Conservation (phyloP, 2,113 vertebrate species). For the Scophthalmus maximus region DNA sequence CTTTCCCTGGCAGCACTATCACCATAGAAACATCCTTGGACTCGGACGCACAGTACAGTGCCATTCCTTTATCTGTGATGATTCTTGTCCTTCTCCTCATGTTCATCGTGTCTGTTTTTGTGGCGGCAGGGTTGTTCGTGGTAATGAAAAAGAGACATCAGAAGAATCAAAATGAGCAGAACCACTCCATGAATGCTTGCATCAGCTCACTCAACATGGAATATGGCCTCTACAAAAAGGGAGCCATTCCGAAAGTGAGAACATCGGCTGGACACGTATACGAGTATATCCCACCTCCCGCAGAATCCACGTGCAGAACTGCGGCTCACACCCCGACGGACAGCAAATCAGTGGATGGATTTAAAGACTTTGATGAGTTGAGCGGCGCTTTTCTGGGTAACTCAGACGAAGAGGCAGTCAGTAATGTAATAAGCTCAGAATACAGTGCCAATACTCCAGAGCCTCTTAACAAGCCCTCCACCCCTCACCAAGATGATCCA, state of each 20-base stretch:
- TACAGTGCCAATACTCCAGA: constrained; percentile 93
- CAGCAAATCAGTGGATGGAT: constrained; percentile 88
- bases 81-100: constrained; percentile 94
- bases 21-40: constrained; percentile 86
- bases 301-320: constrained; percentile 88
- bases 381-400: constrained; percentile 89
- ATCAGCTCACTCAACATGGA: constrained; percentile 96
- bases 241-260: constrained; percentile 88
- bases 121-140: constrained; percentile 93
- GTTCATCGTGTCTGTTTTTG: constrained; percentile 94
- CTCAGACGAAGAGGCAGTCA: constrained; percentile 87
- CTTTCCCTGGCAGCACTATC: constrained; percentile 86
- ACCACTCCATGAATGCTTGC: constrained; percentile 92
- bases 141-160: constrained; percentile 91
- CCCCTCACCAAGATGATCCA: constrained; percentile 87
- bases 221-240: constrained; percentile 91
- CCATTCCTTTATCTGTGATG: constrained; percentile 93
- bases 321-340: constrained; percentile 86
- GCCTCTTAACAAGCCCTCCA: constrained; percentile 87
- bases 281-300: constrained; percentile 91
- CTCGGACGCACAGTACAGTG: constrained; percentile 80
- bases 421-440: constrained; percentile 87
- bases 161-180: constrained; percentile 88
- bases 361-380: constrained; percentile 93
- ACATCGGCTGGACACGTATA: constrained; percentile 93